Evolutionary conservation across 1,140 invertebrate species (phyloP).

Genomic region (Sycophaga agraensis): DNA sequence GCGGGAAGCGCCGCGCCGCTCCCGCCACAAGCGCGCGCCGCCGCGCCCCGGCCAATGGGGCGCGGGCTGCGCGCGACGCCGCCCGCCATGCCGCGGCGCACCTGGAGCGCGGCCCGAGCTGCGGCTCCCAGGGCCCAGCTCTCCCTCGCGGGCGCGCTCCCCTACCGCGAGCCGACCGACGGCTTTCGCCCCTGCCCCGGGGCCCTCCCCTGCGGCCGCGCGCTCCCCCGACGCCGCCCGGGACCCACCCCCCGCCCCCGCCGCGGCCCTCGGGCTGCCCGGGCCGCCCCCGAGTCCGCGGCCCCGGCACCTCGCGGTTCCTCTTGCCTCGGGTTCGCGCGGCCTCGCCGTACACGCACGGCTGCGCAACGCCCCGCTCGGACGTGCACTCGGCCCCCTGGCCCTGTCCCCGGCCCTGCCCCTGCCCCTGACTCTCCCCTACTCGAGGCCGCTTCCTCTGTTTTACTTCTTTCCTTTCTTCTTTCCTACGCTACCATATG

Average conservation of each 20-base stretch:
- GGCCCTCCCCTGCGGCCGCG: neutral
- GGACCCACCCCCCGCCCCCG: too few species aligned
- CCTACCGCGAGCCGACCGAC: neutral
- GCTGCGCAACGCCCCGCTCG: neutral
- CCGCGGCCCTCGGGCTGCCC: constrained; percentile 1
- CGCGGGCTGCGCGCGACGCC: neutral
- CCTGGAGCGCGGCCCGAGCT: neutral
- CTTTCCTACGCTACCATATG: too few species aligned
- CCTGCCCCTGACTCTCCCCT: neutral
- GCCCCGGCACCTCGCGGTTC: neutral
- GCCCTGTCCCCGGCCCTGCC: neutral
- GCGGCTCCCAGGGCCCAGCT: neutral
- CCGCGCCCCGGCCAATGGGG: neutral
- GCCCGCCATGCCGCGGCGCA: neutral
- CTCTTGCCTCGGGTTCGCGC: neutral
- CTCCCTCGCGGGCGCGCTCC: neutral
- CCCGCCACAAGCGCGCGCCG: neutral
- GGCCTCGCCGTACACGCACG: neutral
- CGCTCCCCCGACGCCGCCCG: neutral
- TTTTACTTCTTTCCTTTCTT: too few species aligned
- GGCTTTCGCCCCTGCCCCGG: neutral
- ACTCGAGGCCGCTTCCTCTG: neutral
- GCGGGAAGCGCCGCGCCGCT: neutral
- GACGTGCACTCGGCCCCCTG: neutral
- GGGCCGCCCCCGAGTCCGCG: neutral